A percentile compares a stretch with the other conserved stretches of the same genome.
These are phyloP conservation scores for Plusia festucae DNA, from an alignment of 2,888 invertebrate genomes.

Conservation along the genomic window DNA sequence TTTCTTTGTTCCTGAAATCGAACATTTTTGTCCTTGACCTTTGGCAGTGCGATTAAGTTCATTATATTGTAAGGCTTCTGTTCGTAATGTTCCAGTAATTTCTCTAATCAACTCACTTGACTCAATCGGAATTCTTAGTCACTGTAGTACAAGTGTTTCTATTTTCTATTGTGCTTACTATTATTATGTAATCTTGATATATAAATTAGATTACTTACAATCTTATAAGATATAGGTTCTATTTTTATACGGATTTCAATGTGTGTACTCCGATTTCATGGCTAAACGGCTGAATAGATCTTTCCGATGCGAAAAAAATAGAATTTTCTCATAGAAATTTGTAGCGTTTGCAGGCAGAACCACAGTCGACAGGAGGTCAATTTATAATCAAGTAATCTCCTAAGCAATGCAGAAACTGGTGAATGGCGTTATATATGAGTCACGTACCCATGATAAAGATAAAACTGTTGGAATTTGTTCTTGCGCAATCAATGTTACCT, in stretches of 20 bases:
- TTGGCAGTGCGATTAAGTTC: neutral
- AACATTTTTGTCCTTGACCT: neutral
- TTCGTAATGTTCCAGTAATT: neutral
- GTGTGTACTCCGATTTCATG: neutral
- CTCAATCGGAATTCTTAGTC: neutral
- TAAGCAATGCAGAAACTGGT: neutral
- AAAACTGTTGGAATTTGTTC: slow-evolving; percentile 20
- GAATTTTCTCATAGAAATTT: no score
- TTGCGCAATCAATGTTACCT: slow-evolving; percentile 15
- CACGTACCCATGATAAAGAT: slow-evolving; percentile 19
- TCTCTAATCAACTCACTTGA: no score
- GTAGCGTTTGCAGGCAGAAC: neutral
- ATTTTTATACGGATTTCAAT: neutral
- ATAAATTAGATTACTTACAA: neutral
- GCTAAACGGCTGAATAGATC: neutral
- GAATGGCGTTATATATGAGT: slow-evolving; percentile 23
- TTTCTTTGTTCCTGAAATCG: slow-evolving; percentile 2
- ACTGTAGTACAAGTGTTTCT: no score
- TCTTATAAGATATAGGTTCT: neutral
- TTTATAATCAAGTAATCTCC: slow-evolving; percentile 6
- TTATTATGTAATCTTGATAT: neutral
- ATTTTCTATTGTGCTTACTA: no score
- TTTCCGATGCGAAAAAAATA: no score
- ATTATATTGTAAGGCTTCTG: neutral
- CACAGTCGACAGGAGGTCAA: no score